Evolutionary conservation across 1,140 invertebrate genomes (phyloP).

Genomic region (Drosophila kanapiae): DNA sequence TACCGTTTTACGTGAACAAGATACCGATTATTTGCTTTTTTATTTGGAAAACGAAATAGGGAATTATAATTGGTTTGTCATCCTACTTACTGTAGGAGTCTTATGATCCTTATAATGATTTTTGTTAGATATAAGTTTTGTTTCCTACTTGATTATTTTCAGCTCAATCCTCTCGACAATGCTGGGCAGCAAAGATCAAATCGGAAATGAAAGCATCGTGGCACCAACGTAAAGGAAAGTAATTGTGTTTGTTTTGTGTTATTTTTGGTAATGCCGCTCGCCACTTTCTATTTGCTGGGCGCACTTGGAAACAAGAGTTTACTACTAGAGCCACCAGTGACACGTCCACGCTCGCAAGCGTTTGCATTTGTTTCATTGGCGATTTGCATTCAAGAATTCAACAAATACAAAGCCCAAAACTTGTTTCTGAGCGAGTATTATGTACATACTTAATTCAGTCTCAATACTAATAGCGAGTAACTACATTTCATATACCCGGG

Average conservation of each 20-base stretch:
- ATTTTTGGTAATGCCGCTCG: slow-evolving; percentile 2
- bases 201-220: slow-evolving; percentile 21
- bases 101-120: too few relatives aligned
- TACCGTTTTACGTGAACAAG: slow-evolving; percentile 70
- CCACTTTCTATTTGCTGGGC: slow-evolving; percentile 38
- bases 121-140: neutral
- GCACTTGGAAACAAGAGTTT: slow-evolving; percentile 16
- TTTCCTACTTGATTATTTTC: neutral
- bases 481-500: too few relatives aligned
- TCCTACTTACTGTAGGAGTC: too few relatives aligned
- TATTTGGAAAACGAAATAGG: neutral
- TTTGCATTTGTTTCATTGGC: slow-evolving; percentile 3
- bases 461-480: too few relatives aligned
- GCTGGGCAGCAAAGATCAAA: slow-evolving; percentile 9
- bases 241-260: neutral
- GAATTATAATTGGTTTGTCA: too few relatives aligned
- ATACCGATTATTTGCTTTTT: neutral
- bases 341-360: neutral
- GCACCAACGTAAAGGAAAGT: slow-evolving; percentile 9
- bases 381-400: slow-evolving; percentile 14
- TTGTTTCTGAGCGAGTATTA: slow-evolving; percentile 19
- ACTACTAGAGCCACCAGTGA: slow-evolving; percentile 8
- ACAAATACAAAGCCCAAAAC: slow-evolving; percentile 15
- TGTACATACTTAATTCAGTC: too few relatives aligned
- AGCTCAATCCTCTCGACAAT: neutral